Evolutionary conservation across 1,140 invertebrate species (phyloP), one percentile per base, ranked within the genome.

Genomic region (Halictus rubicundus): DNA sequence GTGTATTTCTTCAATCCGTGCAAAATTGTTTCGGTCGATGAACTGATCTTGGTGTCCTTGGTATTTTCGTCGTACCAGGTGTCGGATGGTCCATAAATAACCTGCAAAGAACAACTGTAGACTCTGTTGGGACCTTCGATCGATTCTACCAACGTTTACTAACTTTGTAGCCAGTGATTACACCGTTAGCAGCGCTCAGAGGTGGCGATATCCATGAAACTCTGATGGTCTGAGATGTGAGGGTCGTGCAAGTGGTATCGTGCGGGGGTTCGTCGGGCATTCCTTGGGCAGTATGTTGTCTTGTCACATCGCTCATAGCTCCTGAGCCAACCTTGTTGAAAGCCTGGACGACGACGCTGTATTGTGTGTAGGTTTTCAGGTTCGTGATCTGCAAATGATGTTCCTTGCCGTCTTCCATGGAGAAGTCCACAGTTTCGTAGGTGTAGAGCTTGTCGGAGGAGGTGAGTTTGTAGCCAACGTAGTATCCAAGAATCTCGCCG

Each of bases 321-420:
- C 98, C 98, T 2, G 97, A 96, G 19, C 98, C 98, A 87, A 98
- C 96, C 92, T 97, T 97, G 92, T 99, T 99, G 90, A 98, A 99
- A 0, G 98, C 98, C 93, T 98, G 98, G 23, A 99, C 97, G 12
- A 99, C 97, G 0, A 99, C 96, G 8, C 97, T 96, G 92, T 99
- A 99, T 91, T 98, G 97, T 0, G 98, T 99, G 93, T 98, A 99
- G 16, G 97, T 98, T 85, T 97, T 97, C 25, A 97, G 93, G 88
- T 97, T 97, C 61, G 94, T 94, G 88, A 98, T 96, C 89, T 97
- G 95, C 76, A 98, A 93, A 88, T 96, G 96, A 90, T 97, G 97
- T 92, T 98, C 97, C 85, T 97, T 97, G 91, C 96, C 96, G 91
- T 97, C 97, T 94, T 98, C 97, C 85, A 97, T 97, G 63, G 96